Conservation (phyloP, 2,797 vertebrate species). For the Rhinophrynus dorsalis region DNA sequence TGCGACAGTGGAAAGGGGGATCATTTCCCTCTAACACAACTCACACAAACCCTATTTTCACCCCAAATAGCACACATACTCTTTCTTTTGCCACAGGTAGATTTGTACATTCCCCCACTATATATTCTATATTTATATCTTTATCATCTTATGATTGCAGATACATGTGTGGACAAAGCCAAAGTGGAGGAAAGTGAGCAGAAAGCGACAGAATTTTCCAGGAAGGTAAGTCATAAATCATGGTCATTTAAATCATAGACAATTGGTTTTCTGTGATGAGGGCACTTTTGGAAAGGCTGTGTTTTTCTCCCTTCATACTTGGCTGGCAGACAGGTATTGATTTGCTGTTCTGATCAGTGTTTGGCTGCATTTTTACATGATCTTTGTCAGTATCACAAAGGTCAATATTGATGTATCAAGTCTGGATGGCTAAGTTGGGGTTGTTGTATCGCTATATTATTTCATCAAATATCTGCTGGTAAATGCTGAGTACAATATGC, state of each 20-base stretch:
- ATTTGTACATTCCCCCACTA: too few relatives aligned
- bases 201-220: conserved; percentile 91
- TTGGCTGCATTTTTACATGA: conserved; percentile 74
- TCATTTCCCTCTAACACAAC: too few relatives aligned
- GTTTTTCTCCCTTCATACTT: conserved; percentile 58
- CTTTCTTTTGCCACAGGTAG: too few relatives aligned
- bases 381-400: conserved; percentile 73
- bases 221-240: conserved; percentile 79
- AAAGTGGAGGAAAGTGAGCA: conserved; percentile 96
- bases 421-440: conserved; percentile 42
- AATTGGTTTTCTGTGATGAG: conserved; percentile 54
- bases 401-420: conserved; percentile 61
- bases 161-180: conserved; percentile 92
- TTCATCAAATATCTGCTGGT: conserved; percentile 17
- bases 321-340: conserved; percentile 72
- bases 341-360: conserved; percentile 71
- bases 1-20: too few relatives aligned
- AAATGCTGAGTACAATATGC: conserved; percentile 1
- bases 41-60: too few relatives aligned
- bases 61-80: too few relatives aligned
- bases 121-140: background rate
- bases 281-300: conserved; percentile 61
- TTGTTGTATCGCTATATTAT: conserved; percentile 4
- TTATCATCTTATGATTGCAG: conserved; percentile 65
- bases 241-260: conserved; percentile 52